Percentiles rank a stretch among this genome's conserved stretches.
phyloP scores from a whole-genome alignment of 2,113 vertebrate species.

The Numida meleagris region DNA sequence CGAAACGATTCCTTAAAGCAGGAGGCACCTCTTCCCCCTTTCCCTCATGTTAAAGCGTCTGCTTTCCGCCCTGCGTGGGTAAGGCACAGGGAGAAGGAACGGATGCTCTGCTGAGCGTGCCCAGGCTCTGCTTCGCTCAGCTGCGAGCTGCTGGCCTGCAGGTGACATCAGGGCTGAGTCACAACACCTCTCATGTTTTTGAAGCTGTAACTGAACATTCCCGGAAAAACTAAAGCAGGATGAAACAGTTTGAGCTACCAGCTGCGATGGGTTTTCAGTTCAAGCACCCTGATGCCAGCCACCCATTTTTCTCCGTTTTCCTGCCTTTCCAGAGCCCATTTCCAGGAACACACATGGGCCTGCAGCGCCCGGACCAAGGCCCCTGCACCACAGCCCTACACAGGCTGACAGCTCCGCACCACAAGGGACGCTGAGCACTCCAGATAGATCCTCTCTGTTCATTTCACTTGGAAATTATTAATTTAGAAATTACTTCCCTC shows the following conservation, averaged over 20 bases:
- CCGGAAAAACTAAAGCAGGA: not conserved
- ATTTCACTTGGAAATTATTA: rapidly evolving
- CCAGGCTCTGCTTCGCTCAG: not conserved
- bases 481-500: rapidly evolving
- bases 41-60: too few species aligned
- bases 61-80: not conserved
- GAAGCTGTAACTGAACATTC: not conserved
- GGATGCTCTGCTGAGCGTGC: too few species aligned
- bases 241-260: not conserved
- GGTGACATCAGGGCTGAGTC: not conserved
- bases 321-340: not conserved
- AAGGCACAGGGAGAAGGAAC: not conserved
- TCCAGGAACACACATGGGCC: not conserved
- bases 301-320: not conserved
- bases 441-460: rapidly evolving
- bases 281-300: not conserved
- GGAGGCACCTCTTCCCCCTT: not conserved
- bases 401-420: not conserved
- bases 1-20: not conserved
- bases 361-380: too few species aligned
- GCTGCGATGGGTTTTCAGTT: not conserved
- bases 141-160: not conserved
- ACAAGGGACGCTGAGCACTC: not conserved
- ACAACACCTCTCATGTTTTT: not conserved
- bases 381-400: too few species aligned